Base-by-base conservation (phyloP, 2,888 invertebrate genomes). In the Rotaria magnacalcarata region DNA sequence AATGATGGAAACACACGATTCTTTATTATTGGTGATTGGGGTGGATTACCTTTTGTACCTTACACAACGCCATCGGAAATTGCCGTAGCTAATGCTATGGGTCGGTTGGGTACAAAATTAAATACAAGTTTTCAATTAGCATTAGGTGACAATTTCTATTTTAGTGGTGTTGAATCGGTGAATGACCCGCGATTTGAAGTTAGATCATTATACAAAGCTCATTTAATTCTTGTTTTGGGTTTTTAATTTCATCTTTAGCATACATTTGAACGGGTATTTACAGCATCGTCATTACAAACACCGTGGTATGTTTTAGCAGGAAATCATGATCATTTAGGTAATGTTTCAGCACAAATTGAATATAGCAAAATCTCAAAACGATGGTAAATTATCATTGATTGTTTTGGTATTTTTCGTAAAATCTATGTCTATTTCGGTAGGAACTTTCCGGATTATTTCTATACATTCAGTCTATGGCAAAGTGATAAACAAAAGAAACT, bases 321-420 rank as follows among this genome's bases (percentile, higher is more conserved):
- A 14, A 92, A 92, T 88, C 92, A 92, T 89, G 92, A 92, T 88
- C 92, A 92, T 88, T 89, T 91, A 87, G 92, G 92, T 34, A 92
- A 92, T 88, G 91, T 92, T 6, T 90, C 91, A 0, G 92, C 92
- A 5, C 91, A 92, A 88, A 89, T 92, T 24, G 90, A 89, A 6
- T 92, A 92, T 88, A 89, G 90, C 7, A 87, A 89, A 21, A 85
- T 84, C 54, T 90, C 90, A 41, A 88, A 89, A 54, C 87, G 91
- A 89, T 91, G 91, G 91, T 91, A 87, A 34, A 11, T 56, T 0
- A 75, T 85, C 0, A 21, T 60, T 43, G 74, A 41, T 84, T 52
- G 10, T 24, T 47, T 34, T 41, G 47, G 47, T 24, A 27, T 86
- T 47, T 27, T 52, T 21, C 58, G 58, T 24, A 84, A 52, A 27